phyloP scores from a whole-genome alignment of 2,797 vertebrate species.

The Sylvia borin region DNA sequence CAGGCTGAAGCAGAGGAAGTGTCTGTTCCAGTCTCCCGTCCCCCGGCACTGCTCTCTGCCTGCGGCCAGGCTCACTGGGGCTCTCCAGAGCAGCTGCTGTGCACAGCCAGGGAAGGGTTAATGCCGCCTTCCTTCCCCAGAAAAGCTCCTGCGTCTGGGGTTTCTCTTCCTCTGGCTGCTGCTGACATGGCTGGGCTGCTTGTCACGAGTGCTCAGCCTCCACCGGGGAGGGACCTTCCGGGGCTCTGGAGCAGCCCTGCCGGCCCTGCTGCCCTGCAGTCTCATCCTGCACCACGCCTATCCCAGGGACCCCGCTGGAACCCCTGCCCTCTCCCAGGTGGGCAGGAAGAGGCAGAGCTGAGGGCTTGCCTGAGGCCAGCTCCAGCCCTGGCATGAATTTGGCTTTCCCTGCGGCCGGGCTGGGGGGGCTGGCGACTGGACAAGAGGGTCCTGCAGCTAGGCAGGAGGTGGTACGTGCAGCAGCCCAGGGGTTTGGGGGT shows the following conservation, averaged over 20 bases:
- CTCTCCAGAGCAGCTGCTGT: not conserved
- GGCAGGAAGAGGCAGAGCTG: not conserved
- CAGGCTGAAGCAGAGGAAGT: not conserved
- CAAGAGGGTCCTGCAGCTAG: rapidly evolving
- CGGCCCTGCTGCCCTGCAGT: not conserved
- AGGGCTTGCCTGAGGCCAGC: not conserved
- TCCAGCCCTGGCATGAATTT: not conserved
- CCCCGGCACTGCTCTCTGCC: not conserved
- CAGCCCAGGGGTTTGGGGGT: not conserved
- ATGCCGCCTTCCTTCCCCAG: not conserved
- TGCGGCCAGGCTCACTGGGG: rapidly evolving
- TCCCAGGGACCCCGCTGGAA: not conserved
- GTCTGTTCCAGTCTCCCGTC: not conserved
- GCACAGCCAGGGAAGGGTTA: not conserved
- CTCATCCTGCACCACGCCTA: not conserved
- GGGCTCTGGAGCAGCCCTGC: not conserved
- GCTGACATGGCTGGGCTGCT: conserved; percentile 16
- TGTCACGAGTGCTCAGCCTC: not conserved
- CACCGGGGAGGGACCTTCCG: not conserved
- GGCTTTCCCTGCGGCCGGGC: rapidly evolving
- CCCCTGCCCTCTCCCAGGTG: not conserved
- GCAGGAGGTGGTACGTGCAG: rapidly evolving
- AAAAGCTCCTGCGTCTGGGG: conserved; percentile 30
- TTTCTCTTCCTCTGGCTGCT: conserved; percentile 59
- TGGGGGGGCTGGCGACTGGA: rapidly evolving